Evolutionary conservation across 1,140 invertebrate species (phyloP).

Genomic region (Drosophila nigrodunni): DNA sequence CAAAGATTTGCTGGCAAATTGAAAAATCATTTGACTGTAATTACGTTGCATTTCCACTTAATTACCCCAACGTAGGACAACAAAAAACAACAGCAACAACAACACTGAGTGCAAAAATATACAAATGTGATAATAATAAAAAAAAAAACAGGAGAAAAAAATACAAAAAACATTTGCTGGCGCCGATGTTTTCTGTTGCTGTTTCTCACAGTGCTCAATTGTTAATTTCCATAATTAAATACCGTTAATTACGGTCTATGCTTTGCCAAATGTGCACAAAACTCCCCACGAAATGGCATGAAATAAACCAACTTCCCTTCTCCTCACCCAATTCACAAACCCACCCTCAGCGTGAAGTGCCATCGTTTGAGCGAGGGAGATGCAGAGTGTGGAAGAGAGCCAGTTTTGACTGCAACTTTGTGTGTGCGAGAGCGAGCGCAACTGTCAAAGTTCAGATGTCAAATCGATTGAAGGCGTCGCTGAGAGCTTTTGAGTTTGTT

Average conservation of each 20-base stretch:
- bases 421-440: conserved; percentile 5
- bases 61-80: conserved; percentile 51
- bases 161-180: conserved; percentile 27
- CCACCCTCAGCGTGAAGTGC: background rate
- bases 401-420: background rate
- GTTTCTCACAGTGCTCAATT: conserved; percentile 66
- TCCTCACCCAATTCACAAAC: background rate
- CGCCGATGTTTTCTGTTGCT: conserved; percentile 25
- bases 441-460: conserved; percentile 61
- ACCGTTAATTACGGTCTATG: conserved; percentile 70
- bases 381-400: conserved; percentile 2
- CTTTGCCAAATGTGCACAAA: conserved; percentile 29
- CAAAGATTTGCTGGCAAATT: conserved; percentile 61
- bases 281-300: conserved; percentile 17
- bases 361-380: conserved; percentile 9
- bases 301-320: too few relatives aligned
- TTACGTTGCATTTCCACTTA: conserved; percentile 80
- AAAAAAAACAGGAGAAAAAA: conserved; percentile 18
- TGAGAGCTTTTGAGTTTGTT: background rate
- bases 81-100: conserved; percentile 18
- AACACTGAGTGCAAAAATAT: conserved; percentile 41
- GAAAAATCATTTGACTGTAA: conserved; percentile 81
- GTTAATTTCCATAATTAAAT: conserved; percentile 81
- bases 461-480: conserved; percentile 57
- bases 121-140: conserved; percentile 29